phyloP scores from a whole-genome alignment of 2,797 vertebrate species.

The Pangasius sanitwongsei region DNA sequence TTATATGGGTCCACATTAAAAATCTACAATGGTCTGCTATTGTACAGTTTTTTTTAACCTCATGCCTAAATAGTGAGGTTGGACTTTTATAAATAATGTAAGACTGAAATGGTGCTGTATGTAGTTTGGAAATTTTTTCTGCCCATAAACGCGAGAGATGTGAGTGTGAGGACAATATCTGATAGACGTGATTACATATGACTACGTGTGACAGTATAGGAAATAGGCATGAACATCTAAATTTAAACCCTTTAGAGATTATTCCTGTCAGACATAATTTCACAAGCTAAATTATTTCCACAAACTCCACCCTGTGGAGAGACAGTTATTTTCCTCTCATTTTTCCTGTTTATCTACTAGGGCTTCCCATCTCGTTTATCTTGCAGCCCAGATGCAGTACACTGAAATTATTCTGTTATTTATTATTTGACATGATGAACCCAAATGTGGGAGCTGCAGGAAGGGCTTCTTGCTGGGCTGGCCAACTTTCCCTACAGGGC shows the following conservation, averaged over 20 bases:
- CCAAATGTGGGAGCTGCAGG: conserved; percentile 43
- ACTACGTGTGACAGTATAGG: not conserved
- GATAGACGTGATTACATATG: not conserved
- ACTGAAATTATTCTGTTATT: conserved; percentile 53
- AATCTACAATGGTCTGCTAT: not conserved
- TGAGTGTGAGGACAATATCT: not conserved
- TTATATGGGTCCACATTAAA: not conserved
- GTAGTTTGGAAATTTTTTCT: not conserved
- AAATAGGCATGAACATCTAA: not conserved
- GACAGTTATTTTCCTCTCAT: conserved; percentile 19
- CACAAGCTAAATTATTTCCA: conserved; percentile 32
- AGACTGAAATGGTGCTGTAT: not conserved
- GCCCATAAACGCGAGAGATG: not conserved
- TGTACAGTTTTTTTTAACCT: not conserved
- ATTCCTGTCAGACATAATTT: conserved; percentile 35
- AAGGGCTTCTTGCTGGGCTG: conserved; percentile 44
- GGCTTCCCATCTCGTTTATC: conserved; percentile 22
- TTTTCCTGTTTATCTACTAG: conserved; percentile 37
- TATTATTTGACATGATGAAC: conserved; percentile 54
- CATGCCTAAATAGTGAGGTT: not conserved
- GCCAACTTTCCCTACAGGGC: conserved; percentile 54
- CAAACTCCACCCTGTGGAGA: conserved; percentile 21
- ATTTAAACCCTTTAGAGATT: conserved; percentile 13
- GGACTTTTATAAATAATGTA: not conserved
- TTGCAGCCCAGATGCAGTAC: conserved; percentile 2